These are phyloP conservation scores for Apantesis nais DNA, from an alignment of 2,888 invertebrate species.

Conservation along the genomic window DNA sequence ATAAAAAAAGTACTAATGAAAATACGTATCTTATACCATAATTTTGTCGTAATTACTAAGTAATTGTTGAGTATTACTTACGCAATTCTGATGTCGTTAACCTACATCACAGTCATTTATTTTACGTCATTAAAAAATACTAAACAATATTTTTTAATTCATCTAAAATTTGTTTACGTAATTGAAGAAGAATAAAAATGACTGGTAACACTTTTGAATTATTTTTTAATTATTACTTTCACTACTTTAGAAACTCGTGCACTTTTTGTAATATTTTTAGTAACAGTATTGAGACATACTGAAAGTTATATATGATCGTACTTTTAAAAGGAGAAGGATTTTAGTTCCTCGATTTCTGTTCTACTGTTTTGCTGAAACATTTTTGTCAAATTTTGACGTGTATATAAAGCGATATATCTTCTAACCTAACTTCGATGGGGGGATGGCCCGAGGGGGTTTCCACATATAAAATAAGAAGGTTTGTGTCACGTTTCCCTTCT, in stretches of 20 bases:
- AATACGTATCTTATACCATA: background rate
- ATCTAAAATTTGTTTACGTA: constrained; percentile 26
- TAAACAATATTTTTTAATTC: constrained; percentile 26
- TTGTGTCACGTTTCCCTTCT: too few species aligned
- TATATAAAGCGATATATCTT: too few species aligned
- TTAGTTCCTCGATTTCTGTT: background rate
- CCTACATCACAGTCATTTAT: constrained; percentile 10
- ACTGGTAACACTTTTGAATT: background rate
- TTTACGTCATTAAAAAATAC: constrained; percentile 22
- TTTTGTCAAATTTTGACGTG: too few species aligned
- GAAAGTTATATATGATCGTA: background rate
- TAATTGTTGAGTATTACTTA: constrained; percentile 18
- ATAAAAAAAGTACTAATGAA: background rate
- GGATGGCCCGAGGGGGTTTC: too few species aligned
- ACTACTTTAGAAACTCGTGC: constrained; percentile 23
- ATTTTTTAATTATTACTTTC: constrained; percentile 30
- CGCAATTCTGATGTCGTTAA: constrained; percentile 12
- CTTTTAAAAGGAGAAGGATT: background rate
- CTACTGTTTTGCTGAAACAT: too few species aligned
- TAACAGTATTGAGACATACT: background rate
- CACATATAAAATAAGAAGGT: too few species aligned
- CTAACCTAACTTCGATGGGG: too few species aligned
- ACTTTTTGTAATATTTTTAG: background rate
- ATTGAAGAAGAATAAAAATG: constrained; percentile 26
- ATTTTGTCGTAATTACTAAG: constrained; percentile 14